These are phyloP conservation scores for Luidia sarsii DNA, from an alignment of 53 echinoderm and acorn worm species.

Conservation along the genomic window DNA sequence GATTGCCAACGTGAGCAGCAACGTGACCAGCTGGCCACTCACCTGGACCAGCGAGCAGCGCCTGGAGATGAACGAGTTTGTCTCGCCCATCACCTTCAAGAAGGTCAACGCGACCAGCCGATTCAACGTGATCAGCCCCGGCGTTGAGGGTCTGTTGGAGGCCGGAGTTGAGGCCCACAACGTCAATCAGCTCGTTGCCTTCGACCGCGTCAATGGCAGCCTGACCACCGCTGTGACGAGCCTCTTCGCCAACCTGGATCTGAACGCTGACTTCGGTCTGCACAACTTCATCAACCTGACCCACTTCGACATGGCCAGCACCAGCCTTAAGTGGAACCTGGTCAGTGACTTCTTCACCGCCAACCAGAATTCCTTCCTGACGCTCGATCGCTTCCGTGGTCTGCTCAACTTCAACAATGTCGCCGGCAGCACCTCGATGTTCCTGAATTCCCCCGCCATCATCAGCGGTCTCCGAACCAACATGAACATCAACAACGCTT, in stretches of 20 bases:
- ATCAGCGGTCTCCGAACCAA: constrained; percentile 7
- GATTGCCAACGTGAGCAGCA: constrained; percentile 42
- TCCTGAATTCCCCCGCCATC: constrained; percentile 6
- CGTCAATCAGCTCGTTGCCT: constrained; percentile 15
- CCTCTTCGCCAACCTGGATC: constrained; percentile 18
- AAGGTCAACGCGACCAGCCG: constrained; percentile 41
- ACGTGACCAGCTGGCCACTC: constrained; percentile 47
- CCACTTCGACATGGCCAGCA: constrained; percentile 30
- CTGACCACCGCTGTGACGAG: constrained; percentile 2
- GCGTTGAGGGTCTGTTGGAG: constrained; percentile 6
- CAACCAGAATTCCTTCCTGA: constrained; percentile 31
- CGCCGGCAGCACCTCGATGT: constrained; percentile 31
- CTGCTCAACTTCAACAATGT: constrained; percentile 19
- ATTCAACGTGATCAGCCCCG: constrained; percentile 14
- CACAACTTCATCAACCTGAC: constrained; percentile 57
- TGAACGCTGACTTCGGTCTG: constrained; percentile 29
- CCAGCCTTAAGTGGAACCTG: constrained; percentile 33
- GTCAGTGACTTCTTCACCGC: constrained; percentile 18
- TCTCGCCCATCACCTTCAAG: constrained; percentile 42
- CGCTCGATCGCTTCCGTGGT: constrained; percentile 30
- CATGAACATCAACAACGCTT: constrained; percentile 33
- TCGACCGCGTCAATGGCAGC: constrained; percentile 68
- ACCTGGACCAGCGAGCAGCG: constrained; percentile 38
- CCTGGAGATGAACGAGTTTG: constrained; percentile 20
- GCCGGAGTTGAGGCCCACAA: constrained; percentile 39